Evolutionary conservation across 1,140 invertebrate species (phyloP).

Genomic region (Wasmannia auropunctata): DNA sequence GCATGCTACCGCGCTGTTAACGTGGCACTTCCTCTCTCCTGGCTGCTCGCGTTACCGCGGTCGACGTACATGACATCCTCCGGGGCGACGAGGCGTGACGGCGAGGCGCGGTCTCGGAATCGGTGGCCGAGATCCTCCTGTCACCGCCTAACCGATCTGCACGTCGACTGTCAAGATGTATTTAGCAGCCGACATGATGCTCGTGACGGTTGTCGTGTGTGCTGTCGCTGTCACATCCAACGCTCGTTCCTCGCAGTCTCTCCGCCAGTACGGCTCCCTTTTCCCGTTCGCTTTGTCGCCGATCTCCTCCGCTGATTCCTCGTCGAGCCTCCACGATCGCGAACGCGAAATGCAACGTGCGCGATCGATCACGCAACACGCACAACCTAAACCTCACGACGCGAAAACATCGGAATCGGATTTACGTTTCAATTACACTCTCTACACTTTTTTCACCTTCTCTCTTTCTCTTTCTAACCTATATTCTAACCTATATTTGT

Average conservation of each 20-base stretch:
- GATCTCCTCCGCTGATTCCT: background rate
- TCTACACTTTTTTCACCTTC: background rate
- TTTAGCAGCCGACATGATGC: slow-evolving; percentile 49
- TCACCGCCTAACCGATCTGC: background rate
- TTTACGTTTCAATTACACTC: background rate
- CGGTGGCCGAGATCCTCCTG: background rate
- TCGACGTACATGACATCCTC: slow-evolving; percentile 26
- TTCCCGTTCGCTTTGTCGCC: background rate
- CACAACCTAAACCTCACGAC: background rate
- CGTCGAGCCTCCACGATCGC: background rate
- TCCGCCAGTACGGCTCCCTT: background rate
- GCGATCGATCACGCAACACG: background rate
- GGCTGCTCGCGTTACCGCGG: background rate
- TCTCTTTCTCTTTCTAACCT: background rate
- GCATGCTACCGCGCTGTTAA: background rate
- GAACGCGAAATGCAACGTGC: background rate
- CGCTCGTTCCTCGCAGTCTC: background rate
- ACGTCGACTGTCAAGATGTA: slow-evolving; percentile 22
- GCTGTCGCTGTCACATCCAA: slow-evolving; percentile 12
- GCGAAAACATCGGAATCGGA: background rate
- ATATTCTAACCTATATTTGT: background rate
- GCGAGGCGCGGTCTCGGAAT: background rate
- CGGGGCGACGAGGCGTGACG: background rate
- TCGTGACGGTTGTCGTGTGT: background rate
- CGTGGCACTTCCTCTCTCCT: background rate